Evolutionary conservation across 2,888 invertebrate genomes (phyloP), one percentile per base, ranked within the genome.

Genomic region (Acanthopleura granulata): DNA sequence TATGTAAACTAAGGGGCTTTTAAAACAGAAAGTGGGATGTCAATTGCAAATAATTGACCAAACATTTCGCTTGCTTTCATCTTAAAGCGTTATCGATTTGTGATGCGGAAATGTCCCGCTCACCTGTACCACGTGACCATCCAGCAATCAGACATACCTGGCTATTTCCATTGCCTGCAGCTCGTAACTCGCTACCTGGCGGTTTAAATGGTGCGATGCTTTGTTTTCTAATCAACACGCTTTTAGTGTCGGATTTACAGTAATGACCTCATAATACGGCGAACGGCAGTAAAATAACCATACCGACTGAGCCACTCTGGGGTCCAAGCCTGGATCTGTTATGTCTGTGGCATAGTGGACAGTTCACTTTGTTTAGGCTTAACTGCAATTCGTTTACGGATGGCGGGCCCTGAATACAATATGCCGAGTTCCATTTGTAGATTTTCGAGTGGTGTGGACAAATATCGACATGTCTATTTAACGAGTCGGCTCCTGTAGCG

Each of bases 141-240:
- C 40, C 40, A 9, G 40, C 40, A 40, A 40, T 40, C 40, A 40
- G 40, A 40, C 40, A 40, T 40, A 40, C 40, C 40, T 40, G 40
- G 9, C 3, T 40, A 40, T 40, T 40, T 40, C 40, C 40, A 40
- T 40, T 40, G 40, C 40, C 40, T 9, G 40, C 3, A 40, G 40
- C 40, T 40, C 40, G 40, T 40, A 40, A 40, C 40, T 40, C 40
- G 40, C 40, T 40, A 40, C 40, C 40, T 40, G 40, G 9, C 57
- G 57, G 22, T 18, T n/a, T 57, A 57, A 22, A 57, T 18, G 18
- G 22, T 22, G 18, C 57, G 57, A 18, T 22, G 66, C 29, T 27
- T 66, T 66, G 66, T 66, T 66, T 66, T 66, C 22, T 66, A 66
- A 66, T 66, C 66, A 66, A 66, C 22, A 27, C 18, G 27, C 66